These are phyloP conservation scores for Platanista minor DNA, from an alignment of 2,113 vertebrate species.

Conservation along the genomic window DNA sequence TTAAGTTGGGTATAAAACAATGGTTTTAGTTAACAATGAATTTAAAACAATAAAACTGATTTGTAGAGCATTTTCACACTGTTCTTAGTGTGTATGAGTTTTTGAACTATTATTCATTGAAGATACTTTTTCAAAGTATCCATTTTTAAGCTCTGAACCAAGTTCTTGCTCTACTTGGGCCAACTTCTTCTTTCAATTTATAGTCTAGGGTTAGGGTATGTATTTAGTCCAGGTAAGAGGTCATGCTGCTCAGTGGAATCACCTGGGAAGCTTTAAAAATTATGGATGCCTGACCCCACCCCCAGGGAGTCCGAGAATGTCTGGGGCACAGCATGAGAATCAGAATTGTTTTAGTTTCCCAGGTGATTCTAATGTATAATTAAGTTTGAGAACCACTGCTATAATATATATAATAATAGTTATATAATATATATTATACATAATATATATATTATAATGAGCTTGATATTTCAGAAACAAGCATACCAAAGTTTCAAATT, in stretches of 20 bases:
- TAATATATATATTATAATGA: not conserved
- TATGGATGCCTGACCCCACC: accelerated
- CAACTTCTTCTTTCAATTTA: not conserved
- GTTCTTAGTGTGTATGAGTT: not conserved
- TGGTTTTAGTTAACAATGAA: not conserved
- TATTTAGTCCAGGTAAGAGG: not conserved
- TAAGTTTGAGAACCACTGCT: not conserved
- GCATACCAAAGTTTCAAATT: not conserved
- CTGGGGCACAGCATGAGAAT: not conserved
- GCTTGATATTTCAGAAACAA: not conserved
- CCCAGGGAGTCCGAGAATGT: not conserved
- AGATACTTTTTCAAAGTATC: not conserved
- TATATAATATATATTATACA: not conserved
- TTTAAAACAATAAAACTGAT: not conserved
- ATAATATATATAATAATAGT: not conserved
- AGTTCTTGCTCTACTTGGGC: not conserved
- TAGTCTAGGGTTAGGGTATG: accelerated
- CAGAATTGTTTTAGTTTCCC: not conserved
- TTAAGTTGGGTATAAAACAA: not conserved
- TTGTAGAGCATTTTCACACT: not conserved
- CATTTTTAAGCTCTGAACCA: not conserved
- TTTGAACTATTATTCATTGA: not conserved
- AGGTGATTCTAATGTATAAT: not conserved
- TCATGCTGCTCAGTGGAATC: not conserved
- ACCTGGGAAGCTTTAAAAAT: not conserved